phyloP scores from a whole-genome alignment of 1,140 invertebrate species.

The Tetramorium alpestre region DNA sequence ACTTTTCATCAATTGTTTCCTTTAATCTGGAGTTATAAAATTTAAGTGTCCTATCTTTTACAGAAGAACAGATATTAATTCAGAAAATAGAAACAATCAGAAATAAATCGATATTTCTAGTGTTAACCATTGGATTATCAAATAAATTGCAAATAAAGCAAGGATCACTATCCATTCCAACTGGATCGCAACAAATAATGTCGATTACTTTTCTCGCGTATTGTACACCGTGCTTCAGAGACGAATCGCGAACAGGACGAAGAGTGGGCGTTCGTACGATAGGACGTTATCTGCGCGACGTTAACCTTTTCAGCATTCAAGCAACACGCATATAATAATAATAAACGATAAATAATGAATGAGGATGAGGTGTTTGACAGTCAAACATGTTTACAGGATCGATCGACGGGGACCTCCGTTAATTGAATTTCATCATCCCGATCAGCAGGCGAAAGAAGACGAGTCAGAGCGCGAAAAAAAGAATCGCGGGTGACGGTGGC shows the following conservation, averaged over 20 bases:
- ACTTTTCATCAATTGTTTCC: too few relatives aligned
- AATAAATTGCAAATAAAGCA: too few relatives aligned
- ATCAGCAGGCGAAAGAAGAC: background rate
- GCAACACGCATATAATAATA: background rate
- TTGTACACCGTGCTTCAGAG: background rate
- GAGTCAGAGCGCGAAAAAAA: conserved; percentile 4
- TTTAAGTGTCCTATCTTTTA: too few relatives aligned
- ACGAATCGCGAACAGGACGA: conserved; percentile 24
- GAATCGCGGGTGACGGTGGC: background rate
- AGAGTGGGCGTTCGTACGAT: conserved; percentile 64
- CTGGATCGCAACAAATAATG: background rate
- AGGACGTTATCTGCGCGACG: conserved; percentile 63
- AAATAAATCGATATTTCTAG: too few relatives aligned
- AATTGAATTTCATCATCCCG: background rate
- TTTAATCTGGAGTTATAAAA: too few relatives aligned
- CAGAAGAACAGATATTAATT: too few relatives aligned
- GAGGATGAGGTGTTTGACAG: background rate
- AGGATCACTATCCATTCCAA: too few relatives aligned
- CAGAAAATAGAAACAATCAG: too few relatives aligned
- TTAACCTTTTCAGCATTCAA: conserved; percentile 21
- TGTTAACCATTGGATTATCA: too few relatives aligned
- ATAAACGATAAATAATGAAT: conserved; percentile 15
- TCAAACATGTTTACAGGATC: background rate
- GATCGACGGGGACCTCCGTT: background rate
- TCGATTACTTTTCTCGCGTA: background rate